These are phyloP conservation scores for Dendroctonus valens DNA, from an alignment of 1,140 invertebrate genomes.

Conservation along the genomic window DNA sequence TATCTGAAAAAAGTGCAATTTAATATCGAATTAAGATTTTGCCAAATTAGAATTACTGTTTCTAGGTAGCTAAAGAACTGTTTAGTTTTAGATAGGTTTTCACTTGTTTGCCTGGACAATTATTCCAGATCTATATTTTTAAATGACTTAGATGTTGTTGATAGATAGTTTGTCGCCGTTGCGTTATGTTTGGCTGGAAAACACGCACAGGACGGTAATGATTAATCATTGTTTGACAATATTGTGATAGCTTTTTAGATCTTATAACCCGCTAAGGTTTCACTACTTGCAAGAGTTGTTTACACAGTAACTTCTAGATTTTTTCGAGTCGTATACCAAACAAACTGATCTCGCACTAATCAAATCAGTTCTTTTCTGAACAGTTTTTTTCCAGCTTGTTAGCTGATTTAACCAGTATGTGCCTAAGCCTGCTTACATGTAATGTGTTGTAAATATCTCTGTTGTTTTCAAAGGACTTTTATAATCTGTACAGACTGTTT, in stretches of 20 bases:
- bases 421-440: constrained; percentile 11
- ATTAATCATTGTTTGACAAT: too few species aligned
- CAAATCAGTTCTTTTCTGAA: neutral
- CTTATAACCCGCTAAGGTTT: too few species aligned
- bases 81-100: neutral
- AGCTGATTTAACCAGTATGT: constrained; percentile 20
- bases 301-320: too few species aligned
- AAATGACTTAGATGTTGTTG: neutral
- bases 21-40: neutral
- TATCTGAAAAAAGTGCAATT: constrained; percentile 9
- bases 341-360: too few species aligned
- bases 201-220: too few species aligned
- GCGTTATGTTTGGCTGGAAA: neutral
- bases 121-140: neutral
- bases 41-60: neutral
- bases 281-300: too few species aligned
- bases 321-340: too few species aligned
- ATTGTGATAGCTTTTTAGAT: too few species aligned
- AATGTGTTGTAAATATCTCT: constrained; percentile 19
- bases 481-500: constrained; percentile 26
- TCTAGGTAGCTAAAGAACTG: neutral
- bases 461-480: constrained; percentile 15
- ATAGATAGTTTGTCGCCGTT: neutral
- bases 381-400: neutral
- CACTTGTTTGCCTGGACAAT: neutral